phyloP scores from a whole-genome alignment of 2,888 invertebrate genomes.

The Monochamus alternatus region DNA sequence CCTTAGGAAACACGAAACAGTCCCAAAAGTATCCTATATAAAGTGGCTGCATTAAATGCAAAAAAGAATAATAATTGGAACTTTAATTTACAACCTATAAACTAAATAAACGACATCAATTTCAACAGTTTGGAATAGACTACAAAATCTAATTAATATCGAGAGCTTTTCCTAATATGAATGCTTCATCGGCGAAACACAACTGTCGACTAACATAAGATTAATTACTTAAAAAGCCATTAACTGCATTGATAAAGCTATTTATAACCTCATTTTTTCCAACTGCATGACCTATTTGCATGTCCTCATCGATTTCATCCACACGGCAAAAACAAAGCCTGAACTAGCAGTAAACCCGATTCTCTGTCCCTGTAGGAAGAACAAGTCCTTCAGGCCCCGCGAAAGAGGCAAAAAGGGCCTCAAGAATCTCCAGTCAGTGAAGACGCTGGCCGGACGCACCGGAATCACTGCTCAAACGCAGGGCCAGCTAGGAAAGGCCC shows the following conservation, averaged over 20 bases:
- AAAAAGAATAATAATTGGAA: no score
- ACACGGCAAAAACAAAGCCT: neutral
- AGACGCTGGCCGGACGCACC: constrained; percentile 87
- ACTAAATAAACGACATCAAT: no score
- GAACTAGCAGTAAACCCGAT: neutral
- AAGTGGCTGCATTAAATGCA: no score
- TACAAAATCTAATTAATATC: no score
- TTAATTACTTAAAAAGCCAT: no score
- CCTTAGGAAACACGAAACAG: no score
- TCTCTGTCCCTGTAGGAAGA: constrained; percentile 79
- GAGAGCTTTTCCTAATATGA: no score
- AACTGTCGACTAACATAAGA: neutral
- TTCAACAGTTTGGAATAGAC: no score
- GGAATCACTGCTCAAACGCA: constrained; percentile 75
- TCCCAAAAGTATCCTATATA: no score
- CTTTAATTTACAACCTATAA: no score
- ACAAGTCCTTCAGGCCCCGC: constrained; percentile 92
- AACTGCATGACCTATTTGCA: constrained; percentile 33
- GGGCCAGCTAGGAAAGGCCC: constrained; percentile 75
- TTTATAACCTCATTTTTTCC: constrained; percentile 13
- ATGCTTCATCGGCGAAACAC: neutral
- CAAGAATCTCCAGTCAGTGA: constrained; percentile 93
- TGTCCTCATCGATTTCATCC: constrained; percentile 14
- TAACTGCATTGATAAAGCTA: constrained; percentile 19
- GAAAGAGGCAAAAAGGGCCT: constrained; percentile 89